A percentile compares a stretch with the other conserved stretches of the same genome.
These are phyloP conservation scores for Caenorhabditis angaria DNA, from an alignment of 2,888 invertebrate genomes.

Conservation along the genomic window DNA sequence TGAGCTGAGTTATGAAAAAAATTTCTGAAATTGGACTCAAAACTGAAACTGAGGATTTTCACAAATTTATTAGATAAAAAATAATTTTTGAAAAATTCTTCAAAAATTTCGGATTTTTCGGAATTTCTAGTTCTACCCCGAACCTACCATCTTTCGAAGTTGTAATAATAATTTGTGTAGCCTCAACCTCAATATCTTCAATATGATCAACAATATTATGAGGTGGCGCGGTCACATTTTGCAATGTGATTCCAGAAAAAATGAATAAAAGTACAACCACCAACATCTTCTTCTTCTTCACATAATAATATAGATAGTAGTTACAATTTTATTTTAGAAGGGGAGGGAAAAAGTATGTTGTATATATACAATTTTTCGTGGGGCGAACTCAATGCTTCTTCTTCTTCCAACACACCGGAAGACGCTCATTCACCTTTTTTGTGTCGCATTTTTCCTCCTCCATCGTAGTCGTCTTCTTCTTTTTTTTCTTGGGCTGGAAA, in stretches of 20 bases:
- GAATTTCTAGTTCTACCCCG: background rate
- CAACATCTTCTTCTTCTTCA: slow-evolving; percentile 7
- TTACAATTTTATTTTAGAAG: background rate
- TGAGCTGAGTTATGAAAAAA: too few species aligned
- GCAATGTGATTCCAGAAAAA: background rate
- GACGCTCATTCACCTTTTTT: slow-evolving; percentile 37
- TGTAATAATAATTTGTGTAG: slow-evolving; percentile 65
- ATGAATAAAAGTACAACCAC: background rate
- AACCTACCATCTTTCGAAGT: slow-evolving; percentile 61
- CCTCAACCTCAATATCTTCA: slow-evolving; percentile 60
- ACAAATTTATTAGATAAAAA: too few species aligned
- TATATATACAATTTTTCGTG: background rate
- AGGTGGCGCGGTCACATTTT: background rate
- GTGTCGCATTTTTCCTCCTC: slow-evolving; percentile 30
- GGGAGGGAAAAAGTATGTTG: background rate
- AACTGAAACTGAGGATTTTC: too few species aligned
- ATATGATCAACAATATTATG: slow-evolving; percentile 56
- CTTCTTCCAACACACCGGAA: slow-evolving; percentile 18
- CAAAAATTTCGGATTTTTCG: slow-evolving; percentile 7
- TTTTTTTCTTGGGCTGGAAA: too few species aligned
- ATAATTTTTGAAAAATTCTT: too few species aligned
- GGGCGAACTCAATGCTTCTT: background rate
- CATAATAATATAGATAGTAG: background rate
- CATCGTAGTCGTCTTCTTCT: background rate
- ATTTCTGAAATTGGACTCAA: too few species aligned